Percentiles rank a stretch among this genome's conserved stretches.
phyloP scores from a whole-genome alignment of 2,888 invertebrate species.

The Apodemia duryi region DNA sequence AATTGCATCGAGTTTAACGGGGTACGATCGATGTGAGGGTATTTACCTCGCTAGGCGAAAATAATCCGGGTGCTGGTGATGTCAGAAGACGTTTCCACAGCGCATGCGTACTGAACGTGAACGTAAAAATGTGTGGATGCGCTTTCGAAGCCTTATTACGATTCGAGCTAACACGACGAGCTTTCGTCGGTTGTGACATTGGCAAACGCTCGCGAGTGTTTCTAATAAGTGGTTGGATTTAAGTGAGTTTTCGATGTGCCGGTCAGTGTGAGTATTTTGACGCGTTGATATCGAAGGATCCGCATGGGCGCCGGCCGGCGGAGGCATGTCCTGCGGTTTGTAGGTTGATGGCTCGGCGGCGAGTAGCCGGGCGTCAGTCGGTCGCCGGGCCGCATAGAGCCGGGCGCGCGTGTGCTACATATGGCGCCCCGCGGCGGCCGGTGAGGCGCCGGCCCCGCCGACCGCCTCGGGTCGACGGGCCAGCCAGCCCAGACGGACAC shows the following conservation, averaged over 20 bases:
- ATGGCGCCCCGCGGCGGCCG: constrained; percentile 78
- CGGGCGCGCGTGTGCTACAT: constrained; percentile 63
- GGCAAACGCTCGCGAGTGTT: constrained; percentile 31
- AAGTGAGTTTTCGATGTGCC: constrained; percentile 27
- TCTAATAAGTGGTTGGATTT: constrained; percentile 28
- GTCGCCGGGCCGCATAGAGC: constrained; percentile 71
- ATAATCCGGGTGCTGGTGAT: constrained; percentile 77
- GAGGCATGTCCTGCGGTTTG: constrained; percentile 38
- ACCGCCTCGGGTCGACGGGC: constrained; percentile 78
- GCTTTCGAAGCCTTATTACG: constrained; percentile 42
- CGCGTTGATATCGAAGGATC: constrained; percentile 30
- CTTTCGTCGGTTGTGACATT: constrained; percentile 35
- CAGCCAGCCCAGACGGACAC: constrained; percentile 58
- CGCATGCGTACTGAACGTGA: constrained; percentile 38
- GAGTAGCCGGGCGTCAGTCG: constrained; percentile 54
- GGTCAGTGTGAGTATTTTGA: constrained; percentile 30
- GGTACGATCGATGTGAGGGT: constrained; percentile 78
- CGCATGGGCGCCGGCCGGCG: constrained; percentile 36
- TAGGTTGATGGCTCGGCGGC: constrained; percentile 42
- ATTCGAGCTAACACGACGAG: constrained; percentile 37
- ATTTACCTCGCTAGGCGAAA: constrained; percentile 78
- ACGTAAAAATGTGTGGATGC: constrained; percentile 43
- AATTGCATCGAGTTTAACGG: constrained; percentile 77
- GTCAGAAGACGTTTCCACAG: constrained; percentile 54
- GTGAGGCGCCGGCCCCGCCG: constrained; percentile 78